Evolutionary conservation across 2,888 invertebrate genomes (phyloP).

Genomic region (Bombylius major): DNA sequence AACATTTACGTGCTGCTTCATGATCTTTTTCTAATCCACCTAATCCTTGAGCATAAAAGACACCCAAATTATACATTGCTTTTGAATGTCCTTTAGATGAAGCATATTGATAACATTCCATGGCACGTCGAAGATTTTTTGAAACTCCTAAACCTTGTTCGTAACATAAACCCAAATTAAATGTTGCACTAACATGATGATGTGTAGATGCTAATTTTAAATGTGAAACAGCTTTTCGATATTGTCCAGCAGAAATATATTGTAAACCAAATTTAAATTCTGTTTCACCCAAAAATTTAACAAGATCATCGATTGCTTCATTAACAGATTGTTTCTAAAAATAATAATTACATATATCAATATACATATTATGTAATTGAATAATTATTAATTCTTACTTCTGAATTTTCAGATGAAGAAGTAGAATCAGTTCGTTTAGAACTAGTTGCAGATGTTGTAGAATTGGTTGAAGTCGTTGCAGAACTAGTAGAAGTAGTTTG

Average conservation of each 20-base stretch:
- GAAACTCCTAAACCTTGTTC: conserved; percentile 53
- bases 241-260: conserved; percentile 45
- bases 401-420: background rate
- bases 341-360: background rate
- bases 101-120: conserved; percentile 50
- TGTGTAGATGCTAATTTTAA: conserved; percentile 43
- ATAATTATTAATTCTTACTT: background rate
- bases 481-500: background rate
- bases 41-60: conserved; percentile 52
- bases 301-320: conserved; percentile 34
- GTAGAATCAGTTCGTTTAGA: too few species aligned
- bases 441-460: background rate
- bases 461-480: background rate
- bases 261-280: conserved; percentile 48
- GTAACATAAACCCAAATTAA: conserved; percentile 56
- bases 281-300: conserved; percentile 44
- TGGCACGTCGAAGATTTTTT: conserved; percentile 50
- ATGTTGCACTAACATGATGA: conserved; percentile 48
- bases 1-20: conserved; percentile 41
- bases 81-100: conserved; percentile 49
- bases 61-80: conserved; percentile 56
- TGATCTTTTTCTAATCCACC: conserved; percentile 44
- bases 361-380: background rate
- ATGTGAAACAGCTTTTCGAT: conserved; percentile 44
- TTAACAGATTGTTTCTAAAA: conserved; percentile 10